These are phyloP conservation scores for Epirrhoe tristata DNA, from an alignment of 2,888 invertebrate species.

Conservation along the genomic window DNA sequence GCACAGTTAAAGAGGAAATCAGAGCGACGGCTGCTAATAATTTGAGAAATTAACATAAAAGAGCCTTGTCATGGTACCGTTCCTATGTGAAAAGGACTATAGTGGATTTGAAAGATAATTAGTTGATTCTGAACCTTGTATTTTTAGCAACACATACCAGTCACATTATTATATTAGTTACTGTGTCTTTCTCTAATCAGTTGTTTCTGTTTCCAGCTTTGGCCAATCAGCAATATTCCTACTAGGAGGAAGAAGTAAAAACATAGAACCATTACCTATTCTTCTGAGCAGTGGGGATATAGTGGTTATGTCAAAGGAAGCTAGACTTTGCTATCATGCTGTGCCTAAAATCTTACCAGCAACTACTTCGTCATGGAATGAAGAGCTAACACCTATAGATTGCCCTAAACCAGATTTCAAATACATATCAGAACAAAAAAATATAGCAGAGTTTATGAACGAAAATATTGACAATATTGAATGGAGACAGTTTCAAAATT, in stretches of 20 bases:
- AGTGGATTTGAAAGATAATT: too few relatives aligned
- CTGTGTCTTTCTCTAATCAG: background rate
- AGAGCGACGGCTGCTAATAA: too few relatives aligned
- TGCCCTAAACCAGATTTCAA: constrained; percentile 49
- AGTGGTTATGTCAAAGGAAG: constrained; percentile 94
- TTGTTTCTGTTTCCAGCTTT: constrained; percentile 88
- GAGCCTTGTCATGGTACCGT: too few relatives aligned
- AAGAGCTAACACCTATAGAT: constrained; percentile 38
- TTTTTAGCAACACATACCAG: background rate
- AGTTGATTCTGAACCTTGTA: background rate
- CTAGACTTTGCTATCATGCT: constrained; percentile 96
- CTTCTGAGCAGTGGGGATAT: constrained; percentile 95
- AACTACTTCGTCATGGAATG: constrained; percentile 77
- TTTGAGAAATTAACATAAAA: too few relatives aligned
- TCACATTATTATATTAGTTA: background rate
- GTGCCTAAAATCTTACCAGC: constrained; percentile 93
- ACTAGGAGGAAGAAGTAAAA: constrained; percentile 92
- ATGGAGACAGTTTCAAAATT: constrained; percentile 86
- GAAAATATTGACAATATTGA: constrained; percentile 57
- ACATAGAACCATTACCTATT: constrained; percentile 88
- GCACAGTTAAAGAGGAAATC: too few relatives aligned
- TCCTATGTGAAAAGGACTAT: too few relatives aligned
- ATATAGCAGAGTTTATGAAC: constrained; percentile 52
- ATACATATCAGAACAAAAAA: constrained; percentile 54
- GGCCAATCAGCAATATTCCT: constrained; percentile 98